Evolutionary conservation across 1,140 invertebrate genomes (phyloP).

Genomic region (Scylla paramamosain): DNA sequence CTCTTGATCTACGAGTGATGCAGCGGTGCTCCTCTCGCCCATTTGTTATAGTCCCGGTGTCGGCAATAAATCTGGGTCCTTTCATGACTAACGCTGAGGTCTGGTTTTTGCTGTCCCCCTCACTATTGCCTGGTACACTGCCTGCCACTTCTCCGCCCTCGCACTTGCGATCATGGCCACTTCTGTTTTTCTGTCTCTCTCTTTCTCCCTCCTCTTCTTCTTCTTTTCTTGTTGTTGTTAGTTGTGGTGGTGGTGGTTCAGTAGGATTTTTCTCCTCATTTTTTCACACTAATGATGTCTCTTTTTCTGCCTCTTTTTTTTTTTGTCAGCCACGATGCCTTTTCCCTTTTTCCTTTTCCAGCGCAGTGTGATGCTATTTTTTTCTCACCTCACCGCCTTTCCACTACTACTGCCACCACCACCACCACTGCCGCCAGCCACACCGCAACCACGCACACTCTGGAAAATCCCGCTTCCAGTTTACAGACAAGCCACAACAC

Average conservation of each 20-base stretch:
- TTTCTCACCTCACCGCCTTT: background rate
- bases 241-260: background rate
- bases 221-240: background rate
- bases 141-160: background rate
- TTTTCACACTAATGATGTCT: background rate
- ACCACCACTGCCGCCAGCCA: background rate
- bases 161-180: background rate
- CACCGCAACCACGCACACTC: background rate
- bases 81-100: slow-evolving; percentile 9
- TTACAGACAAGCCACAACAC: background rate
- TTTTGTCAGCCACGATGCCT: no score
- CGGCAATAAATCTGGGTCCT: background rate
- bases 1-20: background rate
- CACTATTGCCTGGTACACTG: background rate
- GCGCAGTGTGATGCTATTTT: no score
- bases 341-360: no score
- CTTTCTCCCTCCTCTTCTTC: background rate
- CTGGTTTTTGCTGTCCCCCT: background rate
- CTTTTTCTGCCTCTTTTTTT: background rate
- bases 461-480: background rate
- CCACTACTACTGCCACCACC: background rate
- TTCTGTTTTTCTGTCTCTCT: slow-evolving; percentile 9
- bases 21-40: background rate
- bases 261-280: background rate
- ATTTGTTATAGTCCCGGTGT: background rate